Percentiles rank a stretch among this genome's conserved stretches.
phyloP scores from a whole-genome alignment of 2,888 invertebrate species.

The Nasonia oneida region DNA sequence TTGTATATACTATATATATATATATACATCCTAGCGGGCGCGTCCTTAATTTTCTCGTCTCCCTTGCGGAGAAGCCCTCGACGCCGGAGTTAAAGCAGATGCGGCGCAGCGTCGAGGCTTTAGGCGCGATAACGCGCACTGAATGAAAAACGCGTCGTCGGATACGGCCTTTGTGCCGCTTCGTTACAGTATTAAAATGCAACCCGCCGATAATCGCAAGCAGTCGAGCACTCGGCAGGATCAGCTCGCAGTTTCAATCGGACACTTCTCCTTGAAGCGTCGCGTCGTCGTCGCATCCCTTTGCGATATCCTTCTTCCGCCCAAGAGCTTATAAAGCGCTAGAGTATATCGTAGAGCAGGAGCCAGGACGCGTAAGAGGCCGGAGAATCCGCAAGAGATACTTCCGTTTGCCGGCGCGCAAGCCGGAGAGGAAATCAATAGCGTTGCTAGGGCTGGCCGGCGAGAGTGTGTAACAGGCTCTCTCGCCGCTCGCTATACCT shows the following conservation, averaged over 20 bases:
- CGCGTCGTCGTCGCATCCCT: neutral
- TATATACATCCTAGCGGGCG: neutral
- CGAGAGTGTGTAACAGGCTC: neutral
- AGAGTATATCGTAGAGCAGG: neutral
- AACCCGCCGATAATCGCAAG: too few relatives aligned
- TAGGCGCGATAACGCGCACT: neutral
- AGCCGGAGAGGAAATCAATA: slow-evolving; percentile 77
- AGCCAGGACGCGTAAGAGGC: slow-evolving; percentile 16
- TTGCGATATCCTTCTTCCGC: neutral
- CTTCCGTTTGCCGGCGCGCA: slow-evolving; percentile 40
- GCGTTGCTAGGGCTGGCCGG: slow-evolving; percentile 76
- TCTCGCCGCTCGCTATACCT: neutral
- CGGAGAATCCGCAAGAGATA: slow-evolving; percentile 41
- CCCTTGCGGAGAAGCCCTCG: neutral
- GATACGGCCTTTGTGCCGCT: too few relatives aligned
- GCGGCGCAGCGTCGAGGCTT: neutral
- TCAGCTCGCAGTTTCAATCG: neutral
- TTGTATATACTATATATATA: neutral
- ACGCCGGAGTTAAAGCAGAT: neutral
- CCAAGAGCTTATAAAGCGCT: neutral
- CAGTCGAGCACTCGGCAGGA: too few relatives aligned
- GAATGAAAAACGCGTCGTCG: too few relatives aligned
- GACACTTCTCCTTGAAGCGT: slow-evolving; percentile 1
- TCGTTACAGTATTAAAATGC: neutral
- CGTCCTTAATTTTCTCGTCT: slow-evolving; percentile 22